Conservation (phyloP, 2,113 vertebrate genomes). For the Lamprotornis superbus region DNA sequence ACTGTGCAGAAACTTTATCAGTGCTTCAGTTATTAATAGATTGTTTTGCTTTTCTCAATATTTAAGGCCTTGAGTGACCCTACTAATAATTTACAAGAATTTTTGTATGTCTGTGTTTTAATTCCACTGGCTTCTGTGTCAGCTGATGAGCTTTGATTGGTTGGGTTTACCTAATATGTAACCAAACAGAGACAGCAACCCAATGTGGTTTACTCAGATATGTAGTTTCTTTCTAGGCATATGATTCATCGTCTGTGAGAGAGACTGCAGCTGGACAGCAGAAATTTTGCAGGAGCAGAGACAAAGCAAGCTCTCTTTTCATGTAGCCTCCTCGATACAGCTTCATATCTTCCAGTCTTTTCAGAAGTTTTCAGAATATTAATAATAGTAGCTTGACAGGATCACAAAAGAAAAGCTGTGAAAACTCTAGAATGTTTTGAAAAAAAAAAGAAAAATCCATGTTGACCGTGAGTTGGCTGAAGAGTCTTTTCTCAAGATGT, state of each 20-base stretch:
- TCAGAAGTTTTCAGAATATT: background rate
- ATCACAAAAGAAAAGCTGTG: background rate
- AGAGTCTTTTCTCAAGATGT: background rate
- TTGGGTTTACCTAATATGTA: constrained; percentile 52
- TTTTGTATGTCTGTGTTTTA: constrained; percentile 65
- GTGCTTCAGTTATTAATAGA: constrained; percentile 62
- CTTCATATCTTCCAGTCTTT: background rate
- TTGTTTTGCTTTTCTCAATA: constrained; percentile 60
- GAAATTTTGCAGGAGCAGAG: background rate
- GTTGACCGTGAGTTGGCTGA: background rate
- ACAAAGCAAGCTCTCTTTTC: background rate
- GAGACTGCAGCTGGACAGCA: constrained; percentile 43
- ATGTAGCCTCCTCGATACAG: background rate
- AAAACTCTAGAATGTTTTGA: background rate
- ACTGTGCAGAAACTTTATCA: constrained; percentile 67
- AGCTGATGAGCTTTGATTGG: constrained; percentile 59
- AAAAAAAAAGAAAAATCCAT: background rate
- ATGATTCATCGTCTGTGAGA: constrained; percentile 64
- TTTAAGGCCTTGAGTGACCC: constrained; percentile 59
- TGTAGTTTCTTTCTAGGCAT: constrained; percentile 60
- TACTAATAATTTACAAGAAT: constrained; percentile 57
- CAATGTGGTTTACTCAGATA: constrained; percentile 62
- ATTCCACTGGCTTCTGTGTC: constrained; percentile 65
- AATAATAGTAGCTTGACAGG: background rate
- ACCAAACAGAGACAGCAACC: constrained; percentile 65